Base-by-base conservation (phyloP, 2,888 invertebrate species). In the Ormyrus nitidulus region DNA sequence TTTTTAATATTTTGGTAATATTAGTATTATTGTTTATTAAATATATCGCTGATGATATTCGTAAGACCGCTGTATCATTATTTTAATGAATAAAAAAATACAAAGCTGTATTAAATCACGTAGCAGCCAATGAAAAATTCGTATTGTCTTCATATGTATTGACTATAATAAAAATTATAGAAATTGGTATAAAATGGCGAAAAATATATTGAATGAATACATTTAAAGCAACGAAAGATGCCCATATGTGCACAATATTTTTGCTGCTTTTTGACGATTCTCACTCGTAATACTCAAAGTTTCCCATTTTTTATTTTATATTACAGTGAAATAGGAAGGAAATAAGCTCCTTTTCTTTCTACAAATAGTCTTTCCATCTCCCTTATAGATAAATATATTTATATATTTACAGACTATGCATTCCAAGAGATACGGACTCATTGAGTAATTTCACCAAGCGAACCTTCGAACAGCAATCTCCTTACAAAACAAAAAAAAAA, bases 391-490 rank as follows among this genome's bases (percentile, higher is more conserved):
- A 75, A 34, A 61, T 56, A 80, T 82, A 82, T 82, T 78, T 82
- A 82, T 82, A 80, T 80, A 82, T 82, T 77, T 82, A 82, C 82
- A 80, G 59, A 73, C 72, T 72, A 71, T 64, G 54, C 44, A 13
- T 71, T 77, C 48, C 70, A 70, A 77, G 48, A 48, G 65, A 80
- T 75, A 80, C 76, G 53, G 62, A 65, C 59, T 71, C 56, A 69
- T 59, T 69, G 19, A 62, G 65, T 59, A 66, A 65, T 34, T 73
- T 76, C 10, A 72, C 19, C 58, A 64, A 71, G 70, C 70, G n/a
- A 76, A 70, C 49, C 58, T 76, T 83, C 82, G 83, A 85, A 85
- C 85, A 86, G 84, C 84, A 86, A 85, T 84, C 82, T 83, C 77
- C 65, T 71, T 77, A 83, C 77, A 69, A 81, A 83, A 81, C 80